Evolutionary conservation across 2,113 vertebrate species (phyloP), one percentile per base, ranked within the genome.

Genomic region (Istiophorus platypterus): DNA sequence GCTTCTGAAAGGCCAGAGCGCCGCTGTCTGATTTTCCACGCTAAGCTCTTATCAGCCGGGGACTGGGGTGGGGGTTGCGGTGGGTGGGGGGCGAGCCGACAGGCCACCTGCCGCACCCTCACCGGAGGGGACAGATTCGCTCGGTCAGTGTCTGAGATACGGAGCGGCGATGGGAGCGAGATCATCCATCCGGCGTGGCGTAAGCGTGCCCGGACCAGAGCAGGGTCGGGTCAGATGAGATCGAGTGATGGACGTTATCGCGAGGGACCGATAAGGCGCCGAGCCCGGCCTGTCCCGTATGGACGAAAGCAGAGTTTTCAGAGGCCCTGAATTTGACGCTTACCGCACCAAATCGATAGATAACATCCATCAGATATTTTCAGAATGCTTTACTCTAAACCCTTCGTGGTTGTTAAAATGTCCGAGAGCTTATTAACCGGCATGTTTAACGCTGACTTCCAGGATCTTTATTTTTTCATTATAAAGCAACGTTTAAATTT

Each of bases 51-150:
- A 92, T 92, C 93, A 68, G 86, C 78, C 52, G 47, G 72, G 78
- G 76, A 57, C 62, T 6, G 69, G 72, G 72, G 80, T 18, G 34
- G 72, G 78, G 88, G 85, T 27, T 66, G n/a, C n/a, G n/a, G n/a
- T n/a, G 72, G 72, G 80, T 18, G 34, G 72, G 78, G 88, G 85
- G 27, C 66, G 70, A 78, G 89, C 79, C 69, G 20, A 82, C 81
- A 76, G 81, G 45, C 90, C 89, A 93, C 90, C 90, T 92, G 91
- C 92, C 90, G 88, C 90, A 81, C 68, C 31, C 75, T 72, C 88
- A 85, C 84, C 89, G 68, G 82, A 85, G 79, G 89, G 85, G 79
- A 78, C 84, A 65, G 77, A 85, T 72, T 82, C 24, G 67, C 85
- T 90, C 86, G 85, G 82, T 87, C 86, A 66, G 76, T 71, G 87